Percentiles rank a stretch among this genome's conserved stretches.
These are phyloP conservation scores for Lissonota sp. DNA, from an alignment of 2,888 invertebrate species.

Conservation along the genomic window DNA sequence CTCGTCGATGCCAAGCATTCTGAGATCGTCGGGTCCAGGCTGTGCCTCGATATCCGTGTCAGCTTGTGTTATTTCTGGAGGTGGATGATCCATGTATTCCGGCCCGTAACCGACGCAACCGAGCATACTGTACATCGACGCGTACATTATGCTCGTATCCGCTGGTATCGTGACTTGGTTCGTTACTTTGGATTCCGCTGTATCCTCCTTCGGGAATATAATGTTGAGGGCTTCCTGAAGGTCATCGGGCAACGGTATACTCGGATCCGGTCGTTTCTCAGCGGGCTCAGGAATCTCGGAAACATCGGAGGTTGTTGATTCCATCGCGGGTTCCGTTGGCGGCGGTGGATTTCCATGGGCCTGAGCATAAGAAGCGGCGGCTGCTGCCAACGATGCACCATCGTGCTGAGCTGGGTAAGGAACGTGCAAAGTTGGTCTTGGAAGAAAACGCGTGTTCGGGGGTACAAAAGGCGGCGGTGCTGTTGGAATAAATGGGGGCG, in stretches of 20 bases:
- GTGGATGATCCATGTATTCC: constrained; percentile 82
- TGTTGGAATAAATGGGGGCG: constrained; percentile 75
- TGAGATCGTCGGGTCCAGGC: constrained; percentile 89
- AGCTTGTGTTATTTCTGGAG: constrained; percentile 80
- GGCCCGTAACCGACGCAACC: constrained; percentile 80
- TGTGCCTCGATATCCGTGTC: constrained; percentile 81
- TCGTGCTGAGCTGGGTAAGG: constrained; percentile 70
- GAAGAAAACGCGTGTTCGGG: constrained; percentile 64
- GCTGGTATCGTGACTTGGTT: constrained; percentile 68
- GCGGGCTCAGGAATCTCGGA: constrained; percentile 81
- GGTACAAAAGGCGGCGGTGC: constrained; percentile 76
- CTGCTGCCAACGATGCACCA: constrained; percentile 63
- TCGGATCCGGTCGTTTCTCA: constrained; percentile 83
- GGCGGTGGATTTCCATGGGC: constrained; percentile 79
- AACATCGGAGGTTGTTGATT: constrained; percentile 60
- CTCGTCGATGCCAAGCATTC: constrained; percentile 94
- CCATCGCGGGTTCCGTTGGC: constrained; percentile 72
- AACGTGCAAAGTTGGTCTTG: constrained; percentile 66
- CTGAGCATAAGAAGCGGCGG: constrained; percentile 68
- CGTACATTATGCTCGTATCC: constrained; percentile 79
- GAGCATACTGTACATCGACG: constrained; percentile 82
- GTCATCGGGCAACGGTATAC: constrained; percentile 86
- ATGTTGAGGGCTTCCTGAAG: constrained; percentile 89
- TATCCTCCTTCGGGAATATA: constrained; percentile 86
- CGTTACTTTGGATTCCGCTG: constrained; percentile 74